Conservation (phyloP, 2,113 vertebrate genomes). For the Carlito syrichta region DNA sequence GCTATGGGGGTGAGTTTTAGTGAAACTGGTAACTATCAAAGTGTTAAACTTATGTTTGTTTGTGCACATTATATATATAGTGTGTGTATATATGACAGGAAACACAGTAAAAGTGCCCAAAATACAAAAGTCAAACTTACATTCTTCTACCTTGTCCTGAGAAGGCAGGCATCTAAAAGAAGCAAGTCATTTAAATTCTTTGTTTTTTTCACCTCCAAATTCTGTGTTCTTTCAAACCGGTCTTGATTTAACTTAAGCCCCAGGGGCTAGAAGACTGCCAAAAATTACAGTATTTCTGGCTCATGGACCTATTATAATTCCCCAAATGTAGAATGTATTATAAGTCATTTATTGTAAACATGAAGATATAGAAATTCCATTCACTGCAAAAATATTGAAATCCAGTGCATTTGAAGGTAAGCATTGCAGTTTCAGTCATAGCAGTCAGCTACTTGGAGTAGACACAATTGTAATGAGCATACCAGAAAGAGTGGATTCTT, state of each 20-base stretch:
- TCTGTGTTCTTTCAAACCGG: conserved; percentile 34
- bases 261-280: conserved; percentile 35
- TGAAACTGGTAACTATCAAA: background rate
- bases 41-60: background rate
- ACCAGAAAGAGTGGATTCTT: background rate
- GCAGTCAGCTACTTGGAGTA: background rate
- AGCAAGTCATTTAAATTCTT: conserved; percentile 61
- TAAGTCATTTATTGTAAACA: conserved; percentile 47
- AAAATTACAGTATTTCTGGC: conserved; percentile 52
- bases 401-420: background rate
- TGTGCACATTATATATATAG: background rate
- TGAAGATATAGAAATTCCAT: conserved; percentile 21
- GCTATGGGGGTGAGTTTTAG: background rate
- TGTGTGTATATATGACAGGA: background rate
- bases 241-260: conserved; percentile 56
- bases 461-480: background rate
- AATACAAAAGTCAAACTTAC: conserved; percentile 39
- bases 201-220: conserved; percentile 26
- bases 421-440: background rate
- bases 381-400: conserved; percentile 44
- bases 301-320: conserved; percentile 36
- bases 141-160: conserved; percentile 4
- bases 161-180: background rate
- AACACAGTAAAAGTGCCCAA: background rate
- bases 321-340: conserved; percentile 23